These are phyloP conservation scores for Medauroidea extradentata DNA, from an alignment of 1,140 invertebrate genomes.

Conservation along the genomic window DNA sequence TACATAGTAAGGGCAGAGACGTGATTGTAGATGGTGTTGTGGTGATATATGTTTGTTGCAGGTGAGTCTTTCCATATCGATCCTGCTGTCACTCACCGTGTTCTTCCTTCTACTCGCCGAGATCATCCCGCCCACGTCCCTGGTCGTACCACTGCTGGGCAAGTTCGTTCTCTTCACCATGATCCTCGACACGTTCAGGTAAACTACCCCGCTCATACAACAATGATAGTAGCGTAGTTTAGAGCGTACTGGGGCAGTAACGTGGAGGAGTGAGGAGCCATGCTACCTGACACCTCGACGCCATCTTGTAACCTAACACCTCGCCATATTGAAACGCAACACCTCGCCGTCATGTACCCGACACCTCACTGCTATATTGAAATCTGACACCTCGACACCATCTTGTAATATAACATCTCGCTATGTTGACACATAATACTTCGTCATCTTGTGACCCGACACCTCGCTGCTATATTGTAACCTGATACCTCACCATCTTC, in stretches of 20 bases:
- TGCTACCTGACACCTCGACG: no score
- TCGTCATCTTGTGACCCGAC: no score
- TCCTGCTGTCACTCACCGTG: constrained; percentile 97
- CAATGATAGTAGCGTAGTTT: no score
- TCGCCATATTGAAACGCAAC: not conserved
- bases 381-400: not conserved
- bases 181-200: constrained; percentile 97
- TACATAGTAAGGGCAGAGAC: no score
- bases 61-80: constrained; percentile 96
- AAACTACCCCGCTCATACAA: constrained; percentile 31
- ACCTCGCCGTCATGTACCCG: not conserved
- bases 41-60: no score
- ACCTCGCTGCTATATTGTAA: no score
- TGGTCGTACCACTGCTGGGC: constrained; percentile 95
- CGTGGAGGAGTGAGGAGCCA: not conserved
- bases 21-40: no score
- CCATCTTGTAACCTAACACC: not conserved
- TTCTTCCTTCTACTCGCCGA: constrained; percentile 98
- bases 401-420: no score
- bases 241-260: not conserved
- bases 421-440: no score
- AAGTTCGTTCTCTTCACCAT: constrained; percentile 99
- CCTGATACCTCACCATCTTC: no score
- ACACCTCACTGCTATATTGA: not conserved
- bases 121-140: constrained; percentile 97